These are phyloP conservation scores for Drosophila melanogaster DNA, from an alignment of 1,140 invertebrate genomes.

Conservation along the genomic window Release_6_plus_ISO1_MT NT_033777.3:25151501-25152000, in stretches of 20 bases:
- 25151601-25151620: constrained; percentile 77
- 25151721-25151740: neutral
- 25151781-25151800: constrained; percentile 45
- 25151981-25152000: constrained; percentile 25
- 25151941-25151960: neutral
- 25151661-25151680: constrained; percentile 54
- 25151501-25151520: constrained; percentile 78
- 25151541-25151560: constrained; percentile 4
- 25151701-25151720: constrained; percentile 5
- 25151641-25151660: constrained; percentile 60
- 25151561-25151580: constrained; percentile 45
- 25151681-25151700: constrained; percentile 47
- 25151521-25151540: constrained; percentile 55
- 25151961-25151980: constrained; percentile 13
- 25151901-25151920: constrained; percentile 11
- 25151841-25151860: constrained; percentile 84
- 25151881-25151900: constrained; percentile 71
- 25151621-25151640: constrained; percentile 68
- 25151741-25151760: neutral
- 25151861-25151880: constrained; percentile 75
- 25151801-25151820: constrained; percentile 75
- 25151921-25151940: constrained; percentile 32
- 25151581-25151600: constrained; percentile 64
- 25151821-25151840: constrained; percentile 84
- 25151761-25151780: constrained; percentile 12